Base-by-base conservation (phyloP, 1,140 invertebrate species). In the Heliconius nattereri region DNA sequence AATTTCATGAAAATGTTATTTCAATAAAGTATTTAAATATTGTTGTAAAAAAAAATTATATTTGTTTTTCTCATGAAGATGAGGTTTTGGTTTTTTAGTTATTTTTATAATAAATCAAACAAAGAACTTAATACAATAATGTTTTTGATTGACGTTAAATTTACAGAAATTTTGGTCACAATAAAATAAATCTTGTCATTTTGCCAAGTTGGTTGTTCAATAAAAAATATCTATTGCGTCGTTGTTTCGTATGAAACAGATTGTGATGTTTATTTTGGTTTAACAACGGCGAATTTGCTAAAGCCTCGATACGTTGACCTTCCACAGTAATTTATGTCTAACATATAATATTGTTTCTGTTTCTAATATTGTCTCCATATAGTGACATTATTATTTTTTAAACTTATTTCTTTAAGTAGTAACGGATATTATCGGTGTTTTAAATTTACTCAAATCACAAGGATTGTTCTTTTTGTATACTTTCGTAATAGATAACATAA, bases 161-260 rank as follows among this genome's bases (percentile, higher is more conserved):
- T 35, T 75, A 37, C 52, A 40, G 66, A 29, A 71, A 32, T 76
- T 71, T 70, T 26, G 60, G 40, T 75, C 72, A 75, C 57, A 37
- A 73, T n/a, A 81, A 82, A 78, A 83, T 87, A 84, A 89, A 88
- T 88, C 89, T 92, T 93, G 92, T 90, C 85, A 85, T 81, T 82
- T 86, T 93, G 92, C 92, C 92, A 93, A 93, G 84, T 85, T 87
- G 80, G 73, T 77, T 82, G 87, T 86, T 89, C 85, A 85, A 89
- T 87, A 89, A 89, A 91, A 92, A 90, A 85, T 80, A 70, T 76
- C 20, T 87, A 91, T 87, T 90, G 87, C 90, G 88, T 87, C 84
- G 81, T 66, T 66, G 60, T 87, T 88, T 87, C 85, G 83, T 84
- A 84, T 80, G 84, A 81, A 85, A 73, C 84, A 83, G 79, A 77